Conservation (phyloP, 1,140 invertebrate species). For the Mylabris phalerata region DNA sequence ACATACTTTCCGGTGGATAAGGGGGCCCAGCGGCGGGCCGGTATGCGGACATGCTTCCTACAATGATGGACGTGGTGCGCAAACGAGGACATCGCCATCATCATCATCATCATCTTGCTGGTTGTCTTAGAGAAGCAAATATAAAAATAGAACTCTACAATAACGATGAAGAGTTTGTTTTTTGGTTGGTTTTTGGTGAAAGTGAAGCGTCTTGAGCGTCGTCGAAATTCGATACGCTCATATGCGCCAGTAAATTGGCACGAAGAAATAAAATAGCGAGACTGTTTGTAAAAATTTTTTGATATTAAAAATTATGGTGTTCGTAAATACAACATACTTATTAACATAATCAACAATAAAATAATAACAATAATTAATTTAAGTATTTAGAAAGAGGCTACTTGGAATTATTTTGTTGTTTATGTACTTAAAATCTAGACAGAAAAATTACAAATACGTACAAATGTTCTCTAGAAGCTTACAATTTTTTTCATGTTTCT, state of each 20-base stretch:
- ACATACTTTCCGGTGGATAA: slow-evolving; percentile 23
- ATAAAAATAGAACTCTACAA: background rate
- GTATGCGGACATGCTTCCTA: slow-evolving; percentile 36
- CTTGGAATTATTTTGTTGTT: slow-evolving; percentile 15
- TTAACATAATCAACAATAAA: slow-evolving; percentile 43
- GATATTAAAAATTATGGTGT: slow-evolving; percentile 39
- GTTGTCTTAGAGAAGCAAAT: background rate
- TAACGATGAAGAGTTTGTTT: background rate
- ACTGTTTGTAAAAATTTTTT: slow-evolving; percentile 15
- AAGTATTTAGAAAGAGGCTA: slow-evolving; percentile 15
- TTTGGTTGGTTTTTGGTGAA: slow-evolving; percentile 1
- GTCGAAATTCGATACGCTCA: too few species aligned
- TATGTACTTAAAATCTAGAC: slow-evolving; percentile 7
- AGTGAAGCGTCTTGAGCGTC: background rate
- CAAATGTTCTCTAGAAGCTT: too few species aligned
- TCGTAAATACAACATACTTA: slow-evolving; percentile 40
- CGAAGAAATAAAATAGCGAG: too few species aligned
- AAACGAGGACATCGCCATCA: slow-evolving; percentile 32
- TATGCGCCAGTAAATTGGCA: too few species aligned
- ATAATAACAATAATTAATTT: slow-evolving; percentile 38
- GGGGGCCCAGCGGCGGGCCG: slow-evolving; percentile 21
- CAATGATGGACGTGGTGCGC: slow-evolving; percentile 31
- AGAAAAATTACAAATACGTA: slow-evolving; percentile 3
- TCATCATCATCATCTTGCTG: slow-evolving; percentile 10
- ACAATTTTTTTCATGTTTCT: slow-evolving; percentile 2